Conservation (phyloP, 2,797 vertebrate genomes). For the Labeo calbasu region DNA sequence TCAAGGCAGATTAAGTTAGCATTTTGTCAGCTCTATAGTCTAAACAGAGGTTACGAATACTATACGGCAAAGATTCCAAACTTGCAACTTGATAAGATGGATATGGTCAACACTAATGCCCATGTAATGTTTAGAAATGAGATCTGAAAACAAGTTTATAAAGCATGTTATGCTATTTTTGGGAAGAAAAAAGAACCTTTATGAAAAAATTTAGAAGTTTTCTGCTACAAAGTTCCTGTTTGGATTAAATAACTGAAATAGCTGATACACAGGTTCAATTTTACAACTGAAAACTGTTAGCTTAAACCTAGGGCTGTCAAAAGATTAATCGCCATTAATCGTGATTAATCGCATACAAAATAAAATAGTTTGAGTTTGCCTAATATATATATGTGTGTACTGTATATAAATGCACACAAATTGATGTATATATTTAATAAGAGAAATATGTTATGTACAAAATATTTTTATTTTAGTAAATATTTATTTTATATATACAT, state of each 20-base stretch:
- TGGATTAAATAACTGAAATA: background rate
- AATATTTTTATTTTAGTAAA: too few species aligned
- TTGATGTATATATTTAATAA: too few species aligned
- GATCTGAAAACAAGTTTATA: background rate
- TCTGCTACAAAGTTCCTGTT: background rate
- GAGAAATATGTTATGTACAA: too few species aligned
- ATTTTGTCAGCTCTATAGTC: slow-evolving; percentile 41
- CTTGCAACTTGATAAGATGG: slow-evolving; percentile 35
- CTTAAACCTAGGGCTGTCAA: too few species aligned
- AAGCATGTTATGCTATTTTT: background rate
- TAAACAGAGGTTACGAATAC: slow-evolving; percentile 34
- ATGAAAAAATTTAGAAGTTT: background rate
- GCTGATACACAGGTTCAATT: background rate
- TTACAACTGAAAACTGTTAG: background rate
- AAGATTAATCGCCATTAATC: too few species aligned
- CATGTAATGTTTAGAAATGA: slow-evolving; percentile 21
- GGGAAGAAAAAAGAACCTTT: background rate
- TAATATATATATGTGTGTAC: too few species aligned
- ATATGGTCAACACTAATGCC: background rate
- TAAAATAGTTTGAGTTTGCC: too few species aligned
- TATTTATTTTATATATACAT: too few species aligned
- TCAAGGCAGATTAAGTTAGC: slow-evolving; percentile 48
- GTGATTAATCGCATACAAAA: too few species aligned
- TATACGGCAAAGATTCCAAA: slow-evolving; percentile 34
- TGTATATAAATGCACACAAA: too few species aligned